phyloP scores from a whole-genome alignment of 2,797 vertebrate species.

The Anolis apletophallus region DNA sequence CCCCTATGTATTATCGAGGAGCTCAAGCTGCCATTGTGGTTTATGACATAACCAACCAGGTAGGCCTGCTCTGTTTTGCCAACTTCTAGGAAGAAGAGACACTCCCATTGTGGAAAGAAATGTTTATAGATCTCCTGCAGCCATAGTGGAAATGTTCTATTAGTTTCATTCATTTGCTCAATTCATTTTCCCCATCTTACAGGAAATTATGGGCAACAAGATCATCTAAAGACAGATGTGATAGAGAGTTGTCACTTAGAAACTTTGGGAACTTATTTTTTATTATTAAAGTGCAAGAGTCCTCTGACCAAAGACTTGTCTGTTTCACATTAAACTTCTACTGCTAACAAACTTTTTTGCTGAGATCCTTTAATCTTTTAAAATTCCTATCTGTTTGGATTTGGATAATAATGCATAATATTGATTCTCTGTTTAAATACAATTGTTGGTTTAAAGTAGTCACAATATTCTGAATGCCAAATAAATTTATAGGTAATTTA shows the following conservation, averaged over 20 bases:
- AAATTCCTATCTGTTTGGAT: background rate
- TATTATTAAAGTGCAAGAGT: background rate
- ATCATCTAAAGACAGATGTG: background rate
- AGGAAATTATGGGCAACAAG: background rate
- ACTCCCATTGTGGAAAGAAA: background rate
- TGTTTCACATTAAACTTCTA: background rate
- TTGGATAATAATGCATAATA: background rate
- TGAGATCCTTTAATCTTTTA: background rate
- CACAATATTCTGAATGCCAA: background rate
- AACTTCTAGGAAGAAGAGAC: background rate
- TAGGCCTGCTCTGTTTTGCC: constrained; percentile 47
- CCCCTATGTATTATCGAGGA: constrained; percentile 85
- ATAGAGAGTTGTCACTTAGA: background rate
- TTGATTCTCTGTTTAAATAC: background rate
- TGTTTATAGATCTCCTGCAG: background rate
- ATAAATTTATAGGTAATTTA: background rate
- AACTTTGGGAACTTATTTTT: background rate
- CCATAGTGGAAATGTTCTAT: background rate
- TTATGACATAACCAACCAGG: constrained; percentile 86
- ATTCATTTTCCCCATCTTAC: background rate
- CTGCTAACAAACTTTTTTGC: background rate
- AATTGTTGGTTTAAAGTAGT: background rate
- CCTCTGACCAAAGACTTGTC: background rate
- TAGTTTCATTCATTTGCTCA: background rate
- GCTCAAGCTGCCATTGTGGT: constrained; percentile 85